These are phyloP conservation scores for Salpingus planirostris DNA, from an alignment of 2,888 invertebrate genomes.

Conservation along the genomic window DNA sequence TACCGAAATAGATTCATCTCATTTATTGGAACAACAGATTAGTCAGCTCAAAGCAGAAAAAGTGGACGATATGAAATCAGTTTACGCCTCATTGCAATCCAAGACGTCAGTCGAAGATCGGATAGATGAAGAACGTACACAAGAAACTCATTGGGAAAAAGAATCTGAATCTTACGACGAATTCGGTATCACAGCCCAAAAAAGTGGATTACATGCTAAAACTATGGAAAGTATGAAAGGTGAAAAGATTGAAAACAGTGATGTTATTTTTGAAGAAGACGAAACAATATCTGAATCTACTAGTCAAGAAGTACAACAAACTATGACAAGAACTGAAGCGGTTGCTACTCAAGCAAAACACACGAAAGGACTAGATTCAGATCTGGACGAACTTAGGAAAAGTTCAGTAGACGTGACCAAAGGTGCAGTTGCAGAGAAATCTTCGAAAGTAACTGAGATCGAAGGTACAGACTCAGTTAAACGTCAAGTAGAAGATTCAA, in stretches of 20 bases:
- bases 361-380: constrained; percentile 8
- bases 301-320: too few relatives aligned
- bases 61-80: constrained; percentile 39
- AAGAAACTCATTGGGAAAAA: constrained; percentile 22
- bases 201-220: constrained; percentile 27
- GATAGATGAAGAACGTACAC: constrained; percentile 27
- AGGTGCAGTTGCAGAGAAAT: background rate
- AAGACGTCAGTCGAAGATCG: constrained; percentile 25
- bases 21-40: constrained; percentile 38
- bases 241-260: constrained; percentile 27
- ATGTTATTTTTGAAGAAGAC: constrained; percentile 30
- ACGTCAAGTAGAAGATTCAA: too few relatives aligned
- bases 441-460: too few relatives aligned
- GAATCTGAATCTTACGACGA: constrained; percentile 26
- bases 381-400: constrained; percentile 3
- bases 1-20: constrained; percentile 55
- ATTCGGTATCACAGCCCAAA: constrained; percentile 25
- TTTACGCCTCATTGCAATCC: constrained; percentile 27
- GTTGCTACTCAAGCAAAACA: constrained; percentile 6
- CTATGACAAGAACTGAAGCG: constrained; percentile 21
- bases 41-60: constrained; percentile 43
- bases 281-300: constrained; percentile 27
- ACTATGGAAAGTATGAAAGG: constrained; percentile 27
- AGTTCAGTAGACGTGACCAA: constrained; percentile 5
- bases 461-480: too few relatives aligned